phyloP scores from a whole-genome alignment of 2,113 vertebrate genomes.

The Orycteropus afer region DNA sequence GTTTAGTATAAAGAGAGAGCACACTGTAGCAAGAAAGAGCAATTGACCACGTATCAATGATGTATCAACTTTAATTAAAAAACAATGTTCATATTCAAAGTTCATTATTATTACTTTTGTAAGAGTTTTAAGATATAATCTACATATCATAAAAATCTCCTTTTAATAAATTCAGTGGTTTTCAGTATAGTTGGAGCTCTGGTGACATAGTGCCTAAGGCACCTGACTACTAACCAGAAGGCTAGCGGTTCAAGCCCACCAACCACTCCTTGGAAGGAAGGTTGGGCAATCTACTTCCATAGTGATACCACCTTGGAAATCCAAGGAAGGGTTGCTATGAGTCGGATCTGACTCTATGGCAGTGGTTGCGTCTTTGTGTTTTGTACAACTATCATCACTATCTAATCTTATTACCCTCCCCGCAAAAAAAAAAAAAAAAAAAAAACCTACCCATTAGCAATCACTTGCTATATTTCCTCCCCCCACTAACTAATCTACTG shows the following conservation, averaged over 20 bases:
- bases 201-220: too few relatives aligned
- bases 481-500: neutral
- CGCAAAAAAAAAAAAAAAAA: too few relatives aligned
- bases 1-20: neutral
- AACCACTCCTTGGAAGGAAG: too few relatives aligned
- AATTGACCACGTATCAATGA: neutral
- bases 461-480: neutral
- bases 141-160: neutral
- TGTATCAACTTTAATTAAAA: neutral
- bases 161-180: too few relatives aligned
- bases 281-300: too few relatives aligned
- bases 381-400: neutral
- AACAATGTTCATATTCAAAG: neutral
- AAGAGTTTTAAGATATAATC: neutral
- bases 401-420: neutral
- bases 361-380: too few relatives aligned
- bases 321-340: too few relatives aligned
- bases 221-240: too few relatives aligned
- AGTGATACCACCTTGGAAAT: too few relatives aligned
- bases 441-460: neutral
- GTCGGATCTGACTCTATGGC: too few relatives aligned
- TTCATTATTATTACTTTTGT: neutral
- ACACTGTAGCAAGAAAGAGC: accelerated
- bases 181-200: too few relatives aligned
- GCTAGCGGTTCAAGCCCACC: too few relatives aligned